Evolutionary conservation across 2,888 invertebrate genomes (phyloP), one percentile per base, ranked within the genome.

Genomic region (Drosophila lutescens): DNA sequence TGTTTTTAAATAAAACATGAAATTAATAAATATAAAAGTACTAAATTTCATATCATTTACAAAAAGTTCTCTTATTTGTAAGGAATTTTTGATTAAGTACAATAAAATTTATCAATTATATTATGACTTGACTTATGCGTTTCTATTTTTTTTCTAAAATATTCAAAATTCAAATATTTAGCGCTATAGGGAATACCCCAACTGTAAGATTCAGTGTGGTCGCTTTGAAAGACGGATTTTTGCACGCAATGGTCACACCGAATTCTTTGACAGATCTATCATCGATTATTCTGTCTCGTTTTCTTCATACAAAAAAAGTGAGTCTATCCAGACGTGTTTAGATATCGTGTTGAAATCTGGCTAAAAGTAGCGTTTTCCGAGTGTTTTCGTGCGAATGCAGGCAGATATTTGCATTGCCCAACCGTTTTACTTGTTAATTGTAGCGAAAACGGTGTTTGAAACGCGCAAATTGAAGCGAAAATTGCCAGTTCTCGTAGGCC

Each of bases 241-340:
- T 2, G 34, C 6, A 3, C 17, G 10, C 32, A 26, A 38, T 12
- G 36, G 30, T 13, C 55, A 34, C 34, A 30, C 15, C 58, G 8
- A 38, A 43, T n/a, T 17, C 13, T 2, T 20, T 13, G 49, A 47
- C 47, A 47, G 15, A 10, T 32, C 47, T 32, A 17, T 49, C 17
- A 49, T 49, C 49, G 49, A 49, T 49, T 49, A 17, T 49, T 23
- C 34, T 15, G 43, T 50, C 30, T 13, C 9, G 26, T 38, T 40
- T 41, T 32, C n/a, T 10, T 38, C 32, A 61, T 46, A 63, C 20
- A 63, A 49, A 63, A 50, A 49, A 9, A 54, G 43, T 51, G 51
- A 23, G 49, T 44, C 32, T 15, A 47, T 50, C 54, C 13, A 49
- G 17, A 51, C 53, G 56, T 65, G 57, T 10, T 30, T 57, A 12